These are phyloP conservation scores for Lagothrix lagotricha DNA, from an alignment of 2,797 vertebrate genomes.

Conservation along the genomic window DNA sequence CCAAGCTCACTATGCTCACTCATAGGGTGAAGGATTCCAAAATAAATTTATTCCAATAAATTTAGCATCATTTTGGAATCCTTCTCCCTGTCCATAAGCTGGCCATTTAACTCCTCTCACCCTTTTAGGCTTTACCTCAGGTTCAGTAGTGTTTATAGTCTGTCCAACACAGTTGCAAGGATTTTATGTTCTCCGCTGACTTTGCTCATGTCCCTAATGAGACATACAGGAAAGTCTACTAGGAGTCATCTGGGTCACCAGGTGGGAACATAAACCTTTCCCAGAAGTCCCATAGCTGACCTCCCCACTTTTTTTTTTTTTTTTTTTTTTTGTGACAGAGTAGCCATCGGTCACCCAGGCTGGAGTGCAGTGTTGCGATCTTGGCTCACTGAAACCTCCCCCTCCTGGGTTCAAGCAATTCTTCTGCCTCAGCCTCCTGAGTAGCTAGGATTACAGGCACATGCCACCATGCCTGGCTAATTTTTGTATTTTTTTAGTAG, in stretches of 20 bases:
- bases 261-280: not conserved
- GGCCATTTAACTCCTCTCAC: not conserved
- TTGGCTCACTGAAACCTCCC: no score
- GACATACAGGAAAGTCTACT: not conserved
- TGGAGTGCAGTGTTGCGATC: no score
- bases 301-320: not conserved
- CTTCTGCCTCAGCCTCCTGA: no score
- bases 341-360: no score
- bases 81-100: not conserved
- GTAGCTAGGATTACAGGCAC: no score
- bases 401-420: no score
- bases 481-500: no score
- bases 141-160: not conserved
- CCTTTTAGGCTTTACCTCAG: not conserved
- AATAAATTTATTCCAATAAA: no score
- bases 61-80: not conserved
- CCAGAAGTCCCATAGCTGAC: not conserved
- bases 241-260: not conserved
- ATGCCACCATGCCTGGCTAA: no score
- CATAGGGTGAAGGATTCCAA: no score
- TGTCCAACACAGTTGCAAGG: not conserved
- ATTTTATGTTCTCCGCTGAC: not conserved
- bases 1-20: not conserved
- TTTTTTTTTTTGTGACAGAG: no score
- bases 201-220: not conserved